phyloP scores from a whole-genome alignment of 2,888 invertebrate genomes.

The Furcula furcula region DNA sequence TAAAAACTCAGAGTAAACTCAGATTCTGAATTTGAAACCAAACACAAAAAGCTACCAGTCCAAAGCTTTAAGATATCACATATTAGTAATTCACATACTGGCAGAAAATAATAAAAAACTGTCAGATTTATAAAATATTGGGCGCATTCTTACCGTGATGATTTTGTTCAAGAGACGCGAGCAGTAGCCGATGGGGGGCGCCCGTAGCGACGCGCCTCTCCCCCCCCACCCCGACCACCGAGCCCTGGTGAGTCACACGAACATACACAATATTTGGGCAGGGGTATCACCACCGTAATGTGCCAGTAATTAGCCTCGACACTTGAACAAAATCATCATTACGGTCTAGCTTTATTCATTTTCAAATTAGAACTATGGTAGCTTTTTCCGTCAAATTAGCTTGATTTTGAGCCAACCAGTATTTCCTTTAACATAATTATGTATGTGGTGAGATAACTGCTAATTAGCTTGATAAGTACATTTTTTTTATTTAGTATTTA shows the following conservation, averaged over 20 bases:
- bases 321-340: slow-evolving; percentile 63
- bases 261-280: slow-evolving; percentile 20
- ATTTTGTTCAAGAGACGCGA: slow-evolving; percentile 79
- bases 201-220: slow-evolving; percentile 58
- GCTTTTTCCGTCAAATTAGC: not conserved
- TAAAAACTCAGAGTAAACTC: no score
- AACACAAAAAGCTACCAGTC: no score
- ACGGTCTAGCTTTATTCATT: slow-evolving; percentile 5
- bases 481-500: no score
- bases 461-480: no score
- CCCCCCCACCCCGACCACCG: slow-evolving; percentile 50
- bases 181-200: slow-evolving; percentile 58
- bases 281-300: slow-evolving; percentile 4
- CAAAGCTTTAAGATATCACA: no score
- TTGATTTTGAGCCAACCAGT: no score
- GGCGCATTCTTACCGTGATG: slow-evolving; percentile 49
- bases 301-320: slow-evolving; percentile 49
- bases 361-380: slow-evolving; percentile 1
- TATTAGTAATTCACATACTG: no score
- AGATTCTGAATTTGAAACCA: no score
- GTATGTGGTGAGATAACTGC: no score
- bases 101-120: not conserved
- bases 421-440: no score
- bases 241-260: slow-evolving; percentile 62
- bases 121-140: not conserved